These are phyloP conservation scores for Plectus sambesii DNA, from an alignment of 1,140 invertebrate genomes.

Conservation along the genomic window DNA sequence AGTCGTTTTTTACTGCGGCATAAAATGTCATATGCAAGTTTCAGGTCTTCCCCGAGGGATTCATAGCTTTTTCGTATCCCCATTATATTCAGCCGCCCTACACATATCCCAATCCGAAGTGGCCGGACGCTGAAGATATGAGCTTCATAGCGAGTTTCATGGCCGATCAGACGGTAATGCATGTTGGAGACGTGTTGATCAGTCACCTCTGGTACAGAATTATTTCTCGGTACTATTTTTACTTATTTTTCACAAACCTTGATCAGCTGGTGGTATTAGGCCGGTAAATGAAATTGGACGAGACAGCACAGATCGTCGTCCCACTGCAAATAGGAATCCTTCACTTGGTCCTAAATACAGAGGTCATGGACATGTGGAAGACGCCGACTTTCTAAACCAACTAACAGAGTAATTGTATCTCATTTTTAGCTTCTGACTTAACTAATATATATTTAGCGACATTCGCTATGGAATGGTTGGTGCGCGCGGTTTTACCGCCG, in stretches of 20 bases:
- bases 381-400: conserved; percentile 67
- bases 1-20: conserved; percentile 33
- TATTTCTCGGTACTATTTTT: conserved; percentile 24
- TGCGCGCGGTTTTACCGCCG: conserved; percentile 70
- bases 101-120: conserved; percentile 71
- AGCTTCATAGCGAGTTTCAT: conserved; percentile 85
- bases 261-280: conserved; percentile 30
- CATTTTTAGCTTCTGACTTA: too few species aligned
- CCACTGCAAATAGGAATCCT: conserved; percentile 17
- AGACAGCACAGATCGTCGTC: conserved; percentile 27
- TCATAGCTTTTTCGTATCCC: conserved; percentile 30
- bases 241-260: conserved; percentile 23
- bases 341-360: conserved; percentile 46
- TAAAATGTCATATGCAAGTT: conserved; percentile 13
- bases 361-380: conserved; percentile 54
- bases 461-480: conserved; percentile 79
- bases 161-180: conserved; percentile 54
- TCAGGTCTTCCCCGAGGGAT: conserved; percentile 25
- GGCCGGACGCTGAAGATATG: conserved; percentile 72
- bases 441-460: too few species aligned
- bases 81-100: conserved; percentile 61
- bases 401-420: conserved; percentile 70
- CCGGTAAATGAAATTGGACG: conserved; percentile 27
- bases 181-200: conserved; percentile 31
- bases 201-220: conserved; percentile 31